Evolutionary conservation across 2,113 vertebrate species (phyloP), one percentile per base, ranked within the genome.

Genomic region (Gobio gobio): DNA sequence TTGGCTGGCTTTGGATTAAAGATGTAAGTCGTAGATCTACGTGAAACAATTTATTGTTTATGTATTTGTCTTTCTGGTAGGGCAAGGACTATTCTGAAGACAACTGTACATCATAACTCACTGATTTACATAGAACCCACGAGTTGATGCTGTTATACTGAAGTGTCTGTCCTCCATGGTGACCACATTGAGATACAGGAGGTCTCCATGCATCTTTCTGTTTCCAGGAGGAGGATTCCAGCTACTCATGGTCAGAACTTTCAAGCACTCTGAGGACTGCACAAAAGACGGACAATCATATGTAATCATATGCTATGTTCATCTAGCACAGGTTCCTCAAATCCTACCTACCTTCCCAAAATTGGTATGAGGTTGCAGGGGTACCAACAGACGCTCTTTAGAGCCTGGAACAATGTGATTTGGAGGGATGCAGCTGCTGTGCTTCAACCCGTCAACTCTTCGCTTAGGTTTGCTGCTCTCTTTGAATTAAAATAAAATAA

Each of bases 161-260:
- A 98, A 95, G 43, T 98, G 96, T 76, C 93, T 93, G 85, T 98
- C 96, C 88, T 99, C 97, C 74, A 95, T 93, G 0, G 97, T 98
- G 88, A 98, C 94, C 26, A 97, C 94, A 0, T 95, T 97, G 24
- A 99, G 77, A 29, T 99, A 99, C 96, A 99, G 96, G 33, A 99
- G 93, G 92, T 99, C 97, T 16, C 98, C 97, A 0, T 99, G 98
- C 97, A 99, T 98, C 89, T 97, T 99, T 13, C 98, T 94, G 93
- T 98, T 98, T n/a, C 98, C 98, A 0, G 98, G 98, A 0, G 97
- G 97, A 0, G 98, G 98, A 89, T 98, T 99, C 98, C 98, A 99
- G 92, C 96, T 97, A 3, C 97, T 99, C 95, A 96, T 96, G 0
- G 96, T 97, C 90, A 99, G 88, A 0, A 97, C 95, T 91, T 97